Conservation (phyloP, 35 echinoderm and acorn worm species). For the Acanthaster planci region DNA sequence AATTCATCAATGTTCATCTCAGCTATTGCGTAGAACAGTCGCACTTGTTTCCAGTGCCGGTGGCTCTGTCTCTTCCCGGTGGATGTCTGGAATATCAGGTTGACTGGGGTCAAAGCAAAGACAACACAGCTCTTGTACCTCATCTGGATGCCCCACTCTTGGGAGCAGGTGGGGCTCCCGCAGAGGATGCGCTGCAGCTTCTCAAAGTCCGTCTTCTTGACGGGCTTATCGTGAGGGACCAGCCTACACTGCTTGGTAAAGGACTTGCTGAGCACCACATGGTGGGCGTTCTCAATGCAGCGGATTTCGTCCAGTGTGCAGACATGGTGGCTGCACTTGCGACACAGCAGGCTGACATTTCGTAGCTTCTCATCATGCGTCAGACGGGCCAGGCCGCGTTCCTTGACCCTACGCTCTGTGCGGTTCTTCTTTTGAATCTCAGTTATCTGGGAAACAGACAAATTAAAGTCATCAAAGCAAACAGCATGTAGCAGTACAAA, state of each 20-base stretch:
- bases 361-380: background rate
- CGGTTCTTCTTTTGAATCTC: slow-evolving; percentile 25
- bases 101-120: slow-evolving; percentile 4
- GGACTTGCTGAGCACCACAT: slow-evolving; percentile 27
- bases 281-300: slow-evolving; percentile 41
- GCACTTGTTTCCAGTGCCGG: background rate
- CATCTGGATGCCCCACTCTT: slow-evolving; percentile 16
- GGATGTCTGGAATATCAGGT: background rate
- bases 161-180: background rate
- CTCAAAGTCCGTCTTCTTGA: slow-evolving; percentile 11
- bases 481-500: background rate
- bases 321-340: slow-evolving; percentile 34
- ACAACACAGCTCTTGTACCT: background rate
- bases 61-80: background rate
- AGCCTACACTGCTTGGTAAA: background rate
- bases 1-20: background rate
- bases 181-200: background rate
- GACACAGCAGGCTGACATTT: slow-evolving; percentile 27
- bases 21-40: background rate
- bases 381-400: background rate
- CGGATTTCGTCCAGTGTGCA: slow-evolving; percentile 55
- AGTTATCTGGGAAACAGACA: background rate
- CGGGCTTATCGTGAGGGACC: background rate
- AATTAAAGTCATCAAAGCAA: background rate
- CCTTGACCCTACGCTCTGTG: slow-evolving; percentile 12